Base-by-base conservation (phyloP, 2,113 vertebrate species). In the Danio rerio region DNA sequence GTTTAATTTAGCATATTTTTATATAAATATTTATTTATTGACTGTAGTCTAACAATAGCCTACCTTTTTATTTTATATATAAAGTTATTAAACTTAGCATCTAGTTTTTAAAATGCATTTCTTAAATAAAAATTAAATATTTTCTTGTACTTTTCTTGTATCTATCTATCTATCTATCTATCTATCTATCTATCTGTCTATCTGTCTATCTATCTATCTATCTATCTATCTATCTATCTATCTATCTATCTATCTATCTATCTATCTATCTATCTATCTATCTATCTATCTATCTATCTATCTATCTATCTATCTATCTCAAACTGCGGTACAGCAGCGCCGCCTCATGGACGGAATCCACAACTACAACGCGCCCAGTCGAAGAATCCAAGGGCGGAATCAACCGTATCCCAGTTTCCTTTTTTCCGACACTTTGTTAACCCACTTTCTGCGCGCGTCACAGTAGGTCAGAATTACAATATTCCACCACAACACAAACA, bases 301-400 rank as follows among this genome's bases (percentile, higher is more conserved):
- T 71, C 45, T 52, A 15, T 49, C 11, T 50, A 0, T 16, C 7
- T 42, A 4, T 13, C 6, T 11, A 72, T 72, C 5, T 80, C 5
- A 62, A 43, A 59, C 20, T 55, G 18, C 15, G 49, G 65, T 18
- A 13, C 9, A 47, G 5, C 5, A 53, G 20, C 56, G 55, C 72
- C 63, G 15, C 4, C 83, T 77, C 50, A 42, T 77, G 83, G 78
- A 45, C 80, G 83, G 83, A 71, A 84, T 84, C 42, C 66, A 21
- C 59, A 12, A 77, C 47, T 20, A 13, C 78, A 56, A 6, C 49
- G 56, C 42, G 50, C 40, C 9, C 73, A 59, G 13, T 69, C 55
- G 62, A 82, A 63, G 83, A 85, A 63, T 55, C 49, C 70, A 74
- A 73, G 74, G 74, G 73, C 75, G 74, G 73, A 70, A 69, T 84